Evolutionary conservation across 2,888 invertebrate genomes (phyloP).

Genomic region (Coleophora deauratella): DNA sequence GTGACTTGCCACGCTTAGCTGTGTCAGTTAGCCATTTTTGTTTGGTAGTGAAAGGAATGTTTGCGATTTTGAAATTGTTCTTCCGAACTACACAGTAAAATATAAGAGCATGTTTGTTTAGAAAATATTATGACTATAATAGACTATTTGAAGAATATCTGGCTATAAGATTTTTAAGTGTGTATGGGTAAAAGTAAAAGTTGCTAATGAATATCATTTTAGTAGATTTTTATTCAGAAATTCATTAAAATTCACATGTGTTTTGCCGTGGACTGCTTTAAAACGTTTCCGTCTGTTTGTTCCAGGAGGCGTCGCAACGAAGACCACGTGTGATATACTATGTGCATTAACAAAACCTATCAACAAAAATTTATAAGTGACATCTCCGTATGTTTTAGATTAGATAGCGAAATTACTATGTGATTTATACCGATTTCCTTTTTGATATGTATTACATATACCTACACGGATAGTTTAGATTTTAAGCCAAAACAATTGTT

Average conservation of each 20-base stretch:
- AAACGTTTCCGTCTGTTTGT: constrained; percentile 30
- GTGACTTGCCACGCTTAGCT: not conserved
- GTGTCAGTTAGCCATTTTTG: too few relatives aligned
- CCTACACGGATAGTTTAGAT: constrained; percentile 45
- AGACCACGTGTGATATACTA: constrained; percentile 46
- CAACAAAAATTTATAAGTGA: constrained; percentile 28
- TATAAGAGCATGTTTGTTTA: too few relatives aligned
- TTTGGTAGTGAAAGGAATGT: too few relatives aligned
- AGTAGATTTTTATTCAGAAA: too few relatives aligned
- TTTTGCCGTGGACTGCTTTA: not conserved
- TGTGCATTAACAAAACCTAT: constrained; percentile 46
- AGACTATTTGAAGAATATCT: too few relatives aligned
- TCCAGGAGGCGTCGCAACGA: constrained; percentile 40
- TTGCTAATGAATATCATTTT: too few relatives aligned
- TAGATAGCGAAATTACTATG: constrained; percentile 67
- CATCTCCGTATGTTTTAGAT: constrained; percentile 41
- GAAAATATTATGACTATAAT: too few relatives aligned
- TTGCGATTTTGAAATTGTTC: too few relatives aligned
- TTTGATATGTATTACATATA: constrained; percentile 28
- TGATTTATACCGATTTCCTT: constrained; percentile 57
- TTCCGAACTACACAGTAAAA: too few relatives aligned
- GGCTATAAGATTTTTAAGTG: too few relatives aligned
- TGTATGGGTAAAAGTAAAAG: too few relatives aligned
- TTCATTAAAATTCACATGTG: too few relatives aligned
- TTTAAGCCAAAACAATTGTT: constrained; percentile 8